Evolutionary conservation across 2,888 invertebrate species (phyloP), one percentile per base, ranked within the genome.

Genomic region (Exocentrus adspersus): DNA sequence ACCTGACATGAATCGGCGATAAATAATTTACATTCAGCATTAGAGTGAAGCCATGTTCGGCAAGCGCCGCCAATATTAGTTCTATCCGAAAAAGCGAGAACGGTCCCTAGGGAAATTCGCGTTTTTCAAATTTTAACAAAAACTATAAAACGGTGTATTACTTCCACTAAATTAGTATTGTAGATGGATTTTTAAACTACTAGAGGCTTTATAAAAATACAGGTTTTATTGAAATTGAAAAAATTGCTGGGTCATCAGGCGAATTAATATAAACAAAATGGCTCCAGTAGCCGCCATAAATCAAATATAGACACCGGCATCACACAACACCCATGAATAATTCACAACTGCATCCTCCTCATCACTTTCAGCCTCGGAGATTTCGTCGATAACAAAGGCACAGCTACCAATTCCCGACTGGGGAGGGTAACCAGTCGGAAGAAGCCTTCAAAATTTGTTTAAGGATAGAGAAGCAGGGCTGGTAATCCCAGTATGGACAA

Each of bases 1-100:
- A 70, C 71, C 67, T 73, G 72, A 71, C 66, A 51, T 53, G 71
- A 71, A 73, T 73, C 51, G 62, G 48, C 64, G 64, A 61, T 51
- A 60, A 66, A 57, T 63, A 62, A 69, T 69, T 67, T 69, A 67
- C 60, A 69, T 69, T 68, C 64, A 53, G 64, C 56, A 64, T 59
- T 46, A 57, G 46, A 45, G 46, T n/a, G 46, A 28, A 45, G 57
- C 57, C 19, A 32, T 57, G 46, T 57, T 32, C 46, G 16, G 24
- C 32, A 24, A 43, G 21, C 43, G 17, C 28, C 43, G 28, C 14
- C n/a, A 32, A 57, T 45, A 32, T 57, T 46, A 46, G 45, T 28
- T 46, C 46, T 32, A 54, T 12, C 48, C 30, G 43, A 19, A 43
- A 24, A n/a, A n/a, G n/a, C n/a, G 42, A 17, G 28, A 42, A 51